phyloP scores from a whole-genome alignment of 2,888 invertebrate species.

The Meiosimyza decipiens region DNA sequence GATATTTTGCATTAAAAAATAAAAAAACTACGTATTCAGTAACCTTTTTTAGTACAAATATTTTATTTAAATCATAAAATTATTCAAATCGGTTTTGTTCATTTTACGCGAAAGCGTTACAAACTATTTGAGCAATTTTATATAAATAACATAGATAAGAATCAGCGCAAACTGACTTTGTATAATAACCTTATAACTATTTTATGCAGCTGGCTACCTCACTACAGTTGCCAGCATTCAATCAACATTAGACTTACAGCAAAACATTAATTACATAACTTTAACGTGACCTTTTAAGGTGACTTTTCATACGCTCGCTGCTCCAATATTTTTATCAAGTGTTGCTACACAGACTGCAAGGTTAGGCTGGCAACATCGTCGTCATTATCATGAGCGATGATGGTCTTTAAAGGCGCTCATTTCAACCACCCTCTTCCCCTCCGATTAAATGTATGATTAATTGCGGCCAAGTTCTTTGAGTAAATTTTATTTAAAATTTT shows the following conservation, averaged over 20 bases:
- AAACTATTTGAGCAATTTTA: too few relatives aligned
- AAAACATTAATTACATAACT: conserved; percentile 11
- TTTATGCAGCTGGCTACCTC: background rate
- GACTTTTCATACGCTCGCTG: background rate
- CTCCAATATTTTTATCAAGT: background rate
- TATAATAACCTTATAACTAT: too few relatives aligned
- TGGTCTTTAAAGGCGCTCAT: background rate
- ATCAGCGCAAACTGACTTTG: too few relatives aligned
- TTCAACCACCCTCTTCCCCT: background rate
- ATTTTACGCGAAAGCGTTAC: too few relatives aligned
- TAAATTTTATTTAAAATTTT: background rate
- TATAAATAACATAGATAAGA: too few relatives aligned
- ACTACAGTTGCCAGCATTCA: background rate
- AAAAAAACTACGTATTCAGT: too few relatives aligned
- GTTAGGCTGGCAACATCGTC: background rate
- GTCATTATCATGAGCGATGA: too few relatives aligned
- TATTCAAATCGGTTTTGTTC: too few relatives aligned
- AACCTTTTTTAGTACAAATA: too few relatives aligned
- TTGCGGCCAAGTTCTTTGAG: background rate
- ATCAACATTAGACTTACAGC: conserved; percentile 12
- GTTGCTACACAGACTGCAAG: background rate
- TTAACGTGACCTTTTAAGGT: conserved; percentile 4
- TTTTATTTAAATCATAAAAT: too few relatives aligned
- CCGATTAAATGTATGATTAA: conserved; percentile 9
- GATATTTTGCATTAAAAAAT: too few relatives aligned